Evolutionary conservation across 2,113 vertebrate species (phyloP), one percentile per base, ranked within the genome.

Genomic region (Gallinago media): DNA sequence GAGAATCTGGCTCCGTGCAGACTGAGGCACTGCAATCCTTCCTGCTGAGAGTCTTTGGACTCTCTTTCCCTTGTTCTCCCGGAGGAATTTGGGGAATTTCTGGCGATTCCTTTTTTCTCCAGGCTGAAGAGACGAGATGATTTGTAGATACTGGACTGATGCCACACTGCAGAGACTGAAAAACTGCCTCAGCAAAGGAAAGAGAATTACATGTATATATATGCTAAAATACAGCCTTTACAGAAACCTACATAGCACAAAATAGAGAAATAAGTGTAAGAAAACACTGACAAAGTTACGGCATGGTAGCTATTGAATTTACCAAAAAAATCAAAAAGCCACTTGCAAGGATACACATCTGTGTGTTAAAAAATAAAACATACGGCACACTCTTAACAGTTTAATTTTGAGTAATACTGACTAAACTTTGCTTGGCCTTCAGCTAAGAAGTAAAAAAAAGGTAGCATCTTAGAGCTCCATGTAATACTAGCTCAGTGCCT

Each of bases 381-480:
- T 22, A 59, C 1, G 1, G 2, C 32, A 65, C 15, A 77, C 29
- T 52, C 34, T 58, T 36, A 87, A 47, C 50, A 47, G 26, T 85
- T 92, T 74, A 63, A 80, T 89, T 88, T 59, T 90, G 47, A 72
- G 47, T 40, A 75, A 84, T 74, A 88, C 29, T 88, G 59, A 88
- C 59, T 47, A 44, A 92, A 85, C 23, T 88, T 93, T 76, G 14
- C 71, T 88, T 90, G 67, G 78, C 75, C 67, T 95, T 96, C 71
- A 86, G 27, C 75, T 90, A 72, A 88, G 78, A 88, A 80, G 47
- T 59, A 11, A 68, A 95, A 89, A 52, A 82, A 72, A 52, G 13
- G 55, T 59, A 90, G 31, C 68, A 71, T 95, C 67, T 88, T 65
- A 52, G 66, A 85, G 34, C 80, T 88, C 66, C 47, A 29, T 74